Evolutionary conservation across 1,140 invertebrate genomes (phyloP).

Genomic region (Neuroterus valhalla): DNA sequence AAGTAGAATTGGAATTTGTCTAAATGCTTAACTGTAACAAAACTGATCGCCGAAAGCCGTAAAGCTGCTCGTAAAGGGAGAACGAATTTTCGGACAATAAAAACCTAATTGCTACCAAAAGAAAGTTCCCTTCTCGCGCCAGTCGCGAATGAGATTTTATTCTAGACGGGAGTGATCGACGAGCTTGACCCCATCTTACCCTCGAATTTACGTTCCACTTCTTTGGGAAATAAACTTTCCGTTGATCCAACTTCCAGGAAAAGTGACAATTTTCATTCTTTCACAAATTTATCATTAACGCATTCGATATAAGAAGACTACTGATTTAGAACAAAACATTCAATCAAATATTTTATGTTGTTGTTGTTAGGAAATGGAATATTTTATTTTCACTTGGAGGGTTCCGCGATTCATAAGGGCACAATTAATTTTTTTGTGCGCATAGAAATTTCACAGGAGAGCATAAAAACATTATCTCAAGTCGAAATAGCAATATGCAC

Average conservation of each 20-base stretch:
- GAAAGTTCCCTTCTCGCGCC: background rate
- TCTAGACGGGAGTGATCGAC: background rate
- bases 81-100: constrained; percentile 12
- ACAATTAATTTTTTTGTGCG: too few species aligned
- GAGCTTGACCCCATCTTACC: background rate
- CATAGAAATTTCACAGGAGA: too few species aligned
- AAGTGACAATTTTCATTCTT: background rate
- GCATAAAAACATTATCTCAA: too few species aligned
- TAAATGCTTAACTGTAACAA: background rate
- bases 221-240: background rate
- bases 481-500: too few species aligned
- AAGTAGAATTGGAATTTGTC: too few species aligned
- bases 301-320: too few species aligned
- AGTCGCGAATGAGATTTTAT: constrained; percentile 5
- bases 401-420: too few species aligned
- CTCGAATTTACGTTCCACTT: constrained; percentile 5
- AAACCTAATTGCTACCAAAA: constrained; percentile 7
- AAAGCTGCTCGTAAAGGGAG: background rate
- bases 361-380: too few species aligned
- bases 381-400: too few species aligned
- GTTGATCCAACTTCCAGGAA: background rate
- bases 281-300: background rate
- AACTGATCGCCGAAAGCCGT: background rate
- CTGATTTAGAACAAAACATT: too few species aligned
- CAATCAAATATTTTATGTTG: too few species aligned